Evolutionary conservation across 2,888 invertebrate genomes (phyloP), one percentile per base, ranked within the genome.

Genomic region (Hydroisotoma schaefferi): DNA sequence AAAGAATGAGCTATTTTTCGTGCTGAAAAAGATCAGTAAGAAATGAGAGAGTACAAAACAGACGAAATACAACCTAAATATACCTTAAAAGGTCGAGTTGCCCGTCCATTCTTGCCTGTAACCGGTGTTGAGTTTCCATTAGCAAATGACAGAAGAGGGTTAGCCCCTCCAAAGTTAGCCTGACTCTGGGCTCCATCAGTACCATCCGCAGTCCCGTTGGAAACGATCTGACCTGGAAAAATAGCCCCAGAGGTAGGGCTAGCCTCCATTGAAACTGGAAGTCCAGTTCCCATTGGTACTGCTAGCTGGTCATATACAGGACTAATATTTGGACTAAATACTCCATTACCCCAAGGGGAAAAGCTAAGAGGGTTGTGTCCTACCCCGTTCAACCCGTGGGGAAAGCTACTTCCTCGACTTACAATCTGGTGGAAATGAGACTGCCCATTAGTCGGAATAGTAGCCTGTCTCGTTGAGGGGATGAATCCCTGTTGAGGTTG

Each of bases 21-120:
- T n/a, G n/a, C n/a, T n/a, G n/a, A n/a, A n/a, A 33, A 33, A 10
- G 15, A 33, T 33, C 33, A 33, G 15, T 33, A 33, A 33, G 8
- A 6, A 33, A 6, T 6, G 15, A 33, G 33, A 15, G 6, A 33
- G 47, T 12, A 47, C 23, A 47, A 26, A 27, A 27, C 20, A 49
- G 6, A 10, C 26, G 28, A 49, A 12, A 27, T 26, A 26, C 5
- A 43, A 12, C 25, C 22, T n/a, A 44, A 37, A 18, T 4, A 47
- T 63, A 71, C 71, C 69, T 71, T 71, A 54, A 71, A 71, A 38
- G 71, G 71, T 12, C 71, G 59, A n/a, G 71, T 69, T 2, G 56
- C 56, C 28, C 70, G 57, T 37, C 57, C 58, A 33, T 61, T 70
- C 40, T 61, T 43, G 54, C 49, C 28, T 56, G 27, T 15, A 25